These are phyloP conservation scores for Limenitis arthemis DNA, from an alignment of 2,888 invertebrate species.

Conservation along the genomic window DNA sequence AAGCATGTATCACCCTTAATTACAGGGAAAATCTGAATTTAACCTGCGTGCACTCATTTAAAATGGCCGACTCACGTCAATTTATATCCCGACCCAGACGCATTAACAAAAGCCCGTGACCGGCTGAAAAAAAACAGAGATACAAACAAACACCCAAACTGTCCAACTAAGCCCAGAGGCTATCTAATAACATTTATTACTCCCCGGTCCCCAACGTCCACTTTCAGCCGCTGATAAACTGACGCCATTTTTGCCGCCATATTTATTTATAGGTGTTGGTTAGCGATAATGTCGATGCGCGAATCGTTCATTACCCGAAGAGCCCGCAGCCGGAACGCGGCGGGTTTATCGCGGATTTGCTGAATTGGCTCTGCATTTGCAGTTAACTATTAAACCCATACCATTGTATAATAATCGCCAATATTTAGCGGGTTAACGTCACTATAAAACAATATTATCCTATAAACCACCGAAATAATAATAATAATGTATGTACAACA, in stretches of 20 bases:
- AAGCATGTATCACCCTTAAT: slow-evolving; percentile 16
- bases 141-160: slow-evolving; percentile 29
- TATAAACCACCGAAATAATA: no score
- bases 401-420: slow-evolving; percentile 10
- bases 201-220: slow-evolving; percentile 66
- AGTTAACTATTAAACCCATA: slow-evolving; percentile 15
- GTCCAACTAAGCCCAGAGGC: slow-evolving; percentile 67
- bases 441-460: background rate
- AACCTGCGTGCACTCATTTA: slow-evolving; percentile 36
- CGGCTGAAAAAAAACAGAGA: slow-evolving; percentile 54
- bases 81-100: slow-evolving; percentile 64
- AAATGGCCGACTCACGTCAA: slow-evolving; percentile 52
- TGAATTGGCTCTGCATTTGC: slow-evolving; percentile 28
- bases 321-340: slow-evolving; percentile 31
- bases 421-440: slow-evolving; percentile 5
- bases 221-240: slow-evolving; percentile 70
- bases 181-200: slow-evolving; percentile 73
- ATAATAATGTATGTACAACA: no score
- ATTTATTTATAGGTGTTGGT: slow-evolving; percentile 69
- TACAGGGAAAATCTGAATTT: slow-evolving; percentile 27
- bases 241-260: slow-evolving; percentile 70
- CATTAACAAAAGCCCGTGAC: slow-evolving; percentile 65
- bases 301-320: slow-evolving; percentile 47
- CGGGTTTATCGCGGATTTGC: slow-evolving; percentile 27
- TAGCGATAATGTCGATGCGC: slow-evolving; percentile 56